These are phyloP conservation scores for Hecatera dysodea DNA, from an alignment of 2,888 invertebrate genomes.

Conservation along the genomic window DNA sequence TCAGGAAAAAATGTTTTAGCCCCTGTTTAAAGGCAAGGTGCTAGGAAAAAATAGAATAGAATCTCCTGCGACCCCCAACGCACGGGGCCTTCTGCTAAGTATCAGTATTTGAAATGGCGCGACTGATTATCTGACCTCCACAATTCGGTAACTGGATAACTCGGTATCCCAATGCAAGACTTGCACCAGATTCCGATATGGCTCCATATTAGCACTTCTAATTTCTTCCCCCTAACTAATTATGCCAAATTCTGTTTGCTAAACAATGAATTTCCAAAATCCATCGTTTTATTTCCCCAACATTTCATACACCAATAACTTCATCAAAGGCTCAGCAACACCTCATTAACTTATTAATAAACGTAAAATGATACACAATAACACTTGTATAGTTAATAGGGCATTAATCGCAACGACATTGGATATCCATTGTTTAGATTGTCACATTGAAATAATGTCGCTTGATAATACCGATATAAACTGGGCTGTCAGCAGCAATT, in stretches of 20 bases:
- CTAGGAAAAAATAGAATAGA: constrained; percentile 54
- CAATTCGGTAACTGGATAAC: no score
- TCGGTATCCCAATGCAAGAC: no score
- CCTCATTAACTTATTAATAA: constrained; percentile 58
- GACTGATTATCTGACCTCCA: no score
- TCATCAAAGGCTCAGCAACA: constrained; percentile 36
- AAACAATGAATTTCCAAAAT: not conserved
- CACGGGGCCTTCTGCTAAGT: no score
- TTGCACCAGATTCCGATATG: no score
- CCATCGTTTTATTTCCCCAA: not conserved
- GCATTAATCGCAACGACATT: constrained; percentile 64
- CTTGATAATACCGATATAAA: constrained; percentile 66
- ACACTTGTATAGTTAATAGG: constrained; percentile 55
- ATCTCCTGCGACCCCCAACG: no score
- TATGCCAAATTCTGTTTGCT: no score
- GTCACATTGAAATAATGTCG: constrained; percentile 71
- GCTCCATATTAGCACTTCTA: no score
- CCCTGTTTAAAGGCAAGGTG: constrained; percentile 28
- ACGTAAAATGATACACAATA: constrained; percentile 60
- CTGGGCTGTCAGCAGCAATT: constrained; percentile 71
- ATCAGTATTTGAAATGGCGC: no score
- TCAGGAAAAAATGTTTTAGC: constrained; percentile 58
- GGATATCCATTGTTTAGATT: constrained; percentile 71
- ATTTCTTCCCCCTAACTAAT: not conserved
- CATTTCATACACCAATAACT: constrained; percentile 14